Conservation (phyloP, 1,140 invertebrate species). For the Glomeris maerens region DNA sequence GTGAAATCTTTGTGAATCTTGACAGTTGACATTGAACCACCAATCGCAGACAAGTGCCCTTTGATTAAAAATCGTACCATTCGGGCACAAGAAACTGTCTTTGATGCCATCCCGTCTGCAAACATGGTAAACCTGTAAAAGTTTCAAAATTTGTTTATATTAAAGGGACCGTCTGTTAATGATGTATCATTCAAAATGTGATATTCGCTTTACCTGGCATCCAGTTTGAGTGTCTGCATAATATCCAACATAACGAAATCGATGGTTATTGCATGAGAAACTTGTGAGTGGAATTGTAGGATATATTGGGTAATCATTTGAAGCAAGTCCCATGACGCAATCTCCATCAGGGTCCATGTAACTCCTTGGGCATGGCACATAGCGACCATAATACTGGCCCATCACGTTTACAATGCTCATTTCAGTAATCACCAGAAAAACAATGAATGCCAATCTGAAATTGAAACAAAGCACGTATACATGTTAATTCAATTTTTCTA, state of each 20-base stretch:
- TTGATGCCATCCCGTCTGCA: constrained; percentile 53
- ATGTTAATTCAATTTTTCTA: too few species aligned
- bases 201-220: constrained; percentile 40
- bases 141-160: constrained; percentile 14
- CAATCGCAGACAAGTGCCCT: constrained; percentile 23
- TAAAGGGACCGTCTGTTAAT: neutral
- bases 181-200: neutral
- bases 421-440: too few species aligned
- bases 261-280: constrained; percentile 47
- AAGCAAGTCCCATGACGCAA: constrained; percentile 29
- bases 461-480: too few species aligned
- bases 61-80: constrained; percentile 27
- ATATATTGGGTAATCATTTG: constrained; percentile 27
- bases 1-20: constrained; percentile 17
- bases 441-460: too few species aligned
- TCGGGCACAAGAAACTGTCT: constrained; percentile 46
- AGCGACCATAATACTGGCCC: neutral
- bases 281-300: constrained; percentile 18
- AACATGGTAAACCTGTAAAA: constrained; percentile 53
- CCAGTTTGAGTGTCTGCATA: constrained; percentile 57
- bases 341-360: constrained; percentile 2
- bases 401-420: too few species aligned
- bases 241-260: constrained; percentile 43
- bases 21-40: constrained; percentile 21
- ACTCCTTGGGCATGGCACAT: neutral